Percentiles rank a stretch among this genome's conserved stretches.
Conservation (phyloP, 1,140 invertebrate species). For the Drosophila watanabei region DNA sequence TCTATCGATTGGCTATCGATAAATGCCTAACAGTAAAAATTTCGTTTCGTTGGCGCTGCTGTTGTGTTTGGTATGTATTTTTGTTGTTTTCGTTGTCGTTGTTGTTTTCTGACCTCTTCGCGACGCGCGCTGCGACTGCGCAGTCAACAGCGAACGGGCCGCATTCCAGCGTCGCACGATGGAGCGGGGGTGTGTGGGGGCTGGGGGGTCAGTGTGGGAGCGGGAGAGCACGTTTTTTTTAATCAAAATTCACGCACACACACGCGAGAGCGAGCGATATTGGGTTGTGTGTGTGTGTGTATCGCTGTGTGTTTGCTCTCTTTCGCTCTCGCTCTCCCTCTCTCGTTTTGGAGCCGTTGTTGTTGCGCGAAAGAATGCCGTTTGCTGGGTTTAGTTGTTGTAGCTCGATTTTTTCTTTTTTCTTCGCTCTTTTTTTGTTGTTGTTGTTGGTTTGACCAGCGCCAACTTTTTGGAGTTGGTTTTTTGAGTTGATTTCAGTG, state of each 20-base stretch:
- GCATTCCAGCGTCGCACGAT: slow-evolving; percentile 65
- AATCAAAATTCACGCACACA: slow-evolving; percentile 74
- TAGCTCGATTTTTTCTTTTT: slow-evolving; percentile 47
- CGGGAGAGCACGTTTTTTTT: slow-evolving; percentile 77
- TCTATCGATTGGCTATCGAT: slow-evolving; percentile 58
- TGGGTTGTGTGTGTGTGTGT: slow-evolving; percentile 5
- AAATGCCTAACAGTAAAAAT: slow-evolving; percentile 73
- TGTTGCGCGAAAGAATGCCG: slow-evolving; percentile 85
- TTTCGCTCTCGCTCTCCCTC: slow-evolving; percentile 44
- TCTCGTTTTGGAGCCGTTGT: slow-evolving; percentile 52
- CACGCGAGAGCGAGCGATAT: slow-evolving; percentile 25
- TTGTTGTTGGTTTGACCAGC: slow-evolving; percentile 61
- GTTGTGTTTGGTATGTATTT: slow-evolving; percentile 34
- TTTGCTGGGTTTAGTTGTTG: slow-evolving; percentile 78
- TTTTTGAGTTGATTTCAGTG: slow-evolving; percentile 43
- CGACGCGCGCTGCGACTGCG: slow-evolving; percentile 71
- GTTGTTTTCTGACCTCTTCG: slow-evolving; percentile 73
- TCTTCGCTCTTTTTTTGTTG: slow-evolving; percentile 33
- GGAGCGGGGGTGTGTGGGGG: slow-evolving; percentile 35
- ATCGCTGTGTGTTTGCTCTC: slow-evolving; percentile 36
- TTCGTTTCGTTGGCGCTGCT: slow-evolving; percentile 52
- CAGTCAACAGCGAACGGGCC: slow-evolving; percentile 69
- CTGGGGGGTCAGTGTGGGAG: slow-evolving; percentile 33
- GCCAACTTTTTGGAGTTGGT: slow-evolving; percentile 50
- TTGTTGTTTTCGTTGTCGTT: slow-evolving; percentile 44